phyloP scores from a whole-genome alignment of 2,113 vertebrate species.

The Larimichthys polyactis region DNA sequence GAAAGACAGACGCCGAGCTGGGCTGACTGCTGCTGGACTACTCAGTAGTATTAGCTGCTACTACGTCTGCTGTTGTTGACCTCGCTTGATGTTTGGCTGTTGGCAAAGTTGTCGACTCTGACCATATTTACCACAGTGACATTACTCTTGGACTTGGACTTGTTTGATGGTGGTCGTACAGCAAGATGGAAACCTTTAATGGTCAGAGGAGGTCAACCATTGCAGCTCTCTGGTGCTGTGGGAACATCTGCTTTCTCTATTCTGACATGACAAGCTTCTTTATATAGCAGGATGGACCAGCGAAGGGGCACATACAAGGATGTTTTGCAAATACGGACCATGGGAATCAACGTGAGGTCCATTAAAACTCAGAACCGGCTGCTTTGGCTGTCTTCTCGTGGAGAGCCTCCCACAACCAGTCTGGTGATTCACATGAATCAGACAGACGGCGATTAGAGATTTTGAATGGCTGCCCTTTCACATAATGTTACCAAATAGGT shows the following conservation, averaged over 20 bases:
- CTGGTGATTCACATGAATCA: slow-evolving; percentile 42
- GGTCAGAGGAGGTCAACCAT: slow-evolving; percentile 29
- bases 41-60: too few relatives aligned
- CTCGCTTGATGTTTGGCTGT: too few relatives aligned
- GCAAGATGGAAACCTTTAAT: slow-evolving; percentile 10
- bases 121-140: too few relatives aligned
- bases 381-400: not conserved
- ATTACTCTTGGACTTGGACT: not conserved
- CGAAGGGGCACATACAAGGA: slow-evolving; percentile 46
- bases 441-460: slow-evolving; percentile 22
- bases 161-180: not conserved
- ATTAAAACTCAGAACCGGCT: not conserved
- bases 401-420: slow-evolving; percentile 38
- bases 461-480: slow-evolving; percentile 18
- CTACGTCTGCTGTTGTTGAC: too few relatives aligned
- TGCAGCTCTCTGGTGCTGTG: slow-evolving; percentile 55
- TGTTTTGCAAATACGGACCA: slow-evolving; percentile 13
- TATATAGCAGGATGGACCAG: slow-evolving; percentile 59
- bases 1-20: too few relatives aligned
- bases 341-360: slow-evolving; percentile 56
- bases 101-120: too few relatives aligned
- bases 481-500: slow-evolving; percentile 1
- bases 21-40: too few relatives aligned
- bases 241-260: slow-evolving; percentile 75
- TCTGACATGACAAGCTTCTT: slow-evolving; percentile 55